Conservation (phyloP, 2,888 invertebrate species). For the Apamea sordens region DNA sequence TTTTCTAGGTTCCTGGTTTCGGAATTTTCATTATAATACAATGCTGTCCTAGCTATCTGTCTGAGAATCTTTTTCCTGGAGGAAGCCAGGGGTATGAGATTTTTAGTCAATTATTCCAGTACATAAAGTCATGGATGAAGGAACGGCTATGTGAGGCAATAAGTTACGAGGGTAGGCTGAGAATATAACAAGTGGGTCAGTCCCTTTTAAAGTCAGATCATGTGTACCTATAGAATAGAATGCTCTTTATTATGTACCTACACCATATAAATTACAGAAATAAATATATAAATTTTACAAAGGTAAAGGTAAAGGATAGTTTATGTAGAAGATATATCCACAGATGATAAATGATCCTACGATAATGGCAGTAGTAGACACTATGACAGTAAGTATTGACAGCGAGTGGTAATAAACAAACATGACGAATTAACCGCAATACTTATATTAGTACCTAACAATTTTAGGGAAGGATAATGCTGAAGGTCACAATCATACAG, state of each 20-base stretch:
- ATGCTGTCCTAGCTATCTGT: background rate
- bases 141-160: background rate
- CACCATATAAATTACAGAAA: too few species aligned
- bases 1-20: constrained; percentile 3
- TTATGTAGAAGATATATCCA: background rate
- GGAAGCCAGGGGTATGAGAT: background rate
- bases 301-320: too few species aligned
- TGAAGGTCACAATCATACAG: background rate
- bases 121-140: background rate
- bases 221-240: background rate
- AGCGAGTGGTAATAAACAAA: constrained; percentile 8
- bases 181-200: background rate
- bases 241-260: too few species aligned
- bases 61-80: background rate
- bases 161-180: background rate
- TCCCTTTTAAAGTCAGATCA: background rate
- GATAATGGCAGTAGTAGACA: background rate
- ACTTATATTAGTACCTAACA: background rate
- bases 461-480: background rate
- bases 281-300: too few species aligned
- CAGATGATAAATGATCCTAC: background rate
- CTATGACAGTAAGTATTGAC: background rate
- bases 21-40: constrained; percentile 11
- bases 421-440: constrained; percentile 18
- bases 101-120: background rate